Percentiles rank a stretch among this genome's conserved stretches.
These are phyloP conservation scores for Cephus pulcher DNA, from an alignment of 2,888 invertebrate genomes.

Conservation along the genomic window DNA sequence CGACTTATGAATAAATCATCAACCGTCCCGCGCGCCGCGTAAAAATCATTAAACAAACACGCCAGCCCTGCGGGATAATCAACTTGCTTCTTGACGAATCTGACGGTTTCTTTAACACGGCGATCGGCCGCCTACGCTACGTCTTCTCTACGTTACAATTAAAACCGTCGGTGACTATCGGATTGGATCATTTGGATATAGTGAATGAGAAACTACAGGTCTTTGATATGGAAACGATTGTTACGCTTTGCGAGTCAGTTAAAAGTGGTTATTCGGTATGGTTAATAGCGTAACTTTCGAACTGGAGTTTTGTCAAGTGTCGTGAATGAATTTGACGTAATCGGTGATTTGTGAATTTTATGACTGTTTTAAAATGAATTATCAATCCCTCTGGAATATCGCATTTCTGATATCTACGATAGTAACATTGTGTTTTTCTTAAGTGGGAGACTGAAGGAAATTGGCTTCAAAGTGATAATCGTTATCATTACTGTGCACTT, in stretches of 20 bases:
- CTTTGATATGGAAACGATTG: neutral
- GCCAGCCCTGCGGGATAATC: neutral
- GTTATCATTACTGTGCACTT: neutral
- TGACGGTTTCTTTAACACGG: neutral
- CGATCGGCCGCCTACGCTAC: too few relatives aligned
- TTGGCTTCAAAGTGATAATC: neutral
- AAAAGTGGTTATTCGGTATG: neutral
- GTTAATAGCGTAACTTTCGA: neutral
- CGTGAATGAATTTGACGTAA: neutral
- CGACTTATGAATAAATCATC: constrained; percentile 6
- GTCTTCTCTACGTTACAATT: neutral
- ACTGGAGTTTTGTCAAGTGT: neutral
- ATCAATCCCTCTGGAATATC: neutral
- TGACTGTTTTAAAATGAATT: neutral
- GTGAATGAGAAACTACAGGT: neutral
- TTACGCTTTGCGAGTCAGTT: neutral
- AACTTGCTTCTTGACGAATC: neutral
- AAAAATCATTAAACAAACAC: neutral
- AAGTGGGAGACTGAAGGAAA: neutral
- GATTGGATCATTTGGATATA: neutral
- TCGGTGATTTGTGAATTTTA: neutral
- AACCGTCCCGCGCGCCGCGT: neutral
- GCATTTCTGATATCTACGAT: too few relatives aligned
- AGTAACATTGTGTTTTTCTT: too few relatives aligned
- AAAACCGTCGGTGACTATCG: neutral